Evolutionary conservation across 2,113 vertebrate genomes (phyloP).

Genomic region (Semnopithecus entellus): DNA sequence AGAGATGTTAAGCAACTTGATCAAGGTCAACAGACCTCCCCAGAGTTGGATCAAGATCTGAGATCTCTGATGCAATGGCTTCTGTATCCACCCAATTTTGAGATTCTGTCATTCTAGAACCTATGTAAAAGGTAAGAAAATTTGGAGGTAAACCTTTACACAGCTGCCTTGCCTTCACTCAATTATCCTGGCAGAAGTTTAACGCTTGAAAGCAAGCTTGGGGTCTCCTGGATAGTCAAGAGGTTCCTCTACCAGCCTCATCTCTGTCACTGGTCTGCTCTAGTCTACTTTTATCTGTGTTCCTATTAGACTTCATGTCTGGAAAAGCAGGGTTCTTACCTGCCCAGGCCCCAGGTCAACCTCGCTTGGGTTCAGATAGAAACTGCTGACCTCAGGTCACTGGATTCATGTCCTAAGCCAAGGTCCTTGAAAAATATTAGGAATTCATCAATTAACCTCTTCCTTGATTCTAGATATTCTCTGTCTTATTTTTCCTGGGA

Average conservation of each 20-base stretch:
- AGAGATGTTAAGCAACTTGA: not conserved
- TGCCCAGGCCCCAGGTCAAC: not conserved
- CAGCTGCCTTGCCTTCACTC: not conserved
- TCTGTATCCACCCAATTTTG: not conserved
- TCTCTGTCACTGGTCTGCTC: not conserved
- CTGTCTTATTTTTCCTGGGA: not conserved
- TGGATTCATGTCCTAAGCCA: not conserved
- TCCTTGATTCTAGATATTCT: not conserved
- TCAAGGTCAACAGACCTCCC: not conserved
- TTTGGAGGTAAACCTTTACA: not conserved
- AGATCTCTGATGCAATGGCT: not conserved
- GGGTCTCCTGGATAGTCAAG: not conserved
- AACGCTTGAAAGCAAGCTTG: not conserved
- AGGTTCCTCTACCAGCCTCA: not conserved
- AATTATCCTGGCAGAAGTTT: not conserved
- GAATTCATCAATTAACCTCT: not conserved
- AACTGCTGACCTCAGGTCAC: not conserved
- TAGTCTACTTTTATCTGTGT: not conserved
- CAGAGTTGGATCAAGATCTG: not conserved
- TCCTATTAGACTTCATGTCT: not conserved
- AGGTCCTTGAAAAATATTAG: not conserved
- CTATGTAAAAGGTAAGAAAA: not conserved
- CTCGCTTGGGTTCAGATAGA: not conserved
- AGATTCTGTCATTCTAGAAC: not conserved
- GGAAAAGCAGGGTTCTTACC: not conserved